Evolutionary conservation across 2,888 invertebrate genomes (phyloP).

Genomic region (Xiphydria camelus): DNA sequence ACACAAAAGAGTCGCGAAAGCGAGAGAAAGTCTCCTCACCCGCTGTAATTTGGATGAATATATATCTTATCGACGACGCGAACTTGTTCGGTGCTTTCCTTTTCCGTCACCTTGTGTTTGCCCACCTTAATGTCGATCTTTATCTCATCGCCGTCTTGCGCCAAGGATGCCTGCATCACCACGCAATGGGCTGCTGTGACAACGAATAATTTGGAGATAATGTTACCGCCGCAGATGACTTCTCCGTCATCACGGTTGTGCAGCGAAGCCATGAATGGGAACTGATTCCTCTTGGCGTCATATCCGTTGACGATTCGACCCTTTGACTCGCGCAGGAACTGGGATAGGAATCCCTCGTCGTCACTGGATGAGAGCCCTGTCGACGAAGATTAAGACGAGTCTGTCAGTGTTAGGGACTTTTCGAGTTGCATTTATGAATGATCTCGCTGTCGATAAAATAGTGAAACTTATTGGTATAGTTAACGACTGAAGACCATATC

Average conservation of each 20-base stretch:
- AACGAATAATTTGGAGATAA: conserved; percentile 53
- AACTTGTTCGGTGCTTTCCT: conserved; percentile 50
- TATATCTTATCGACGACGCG: conserved; percentile 39
- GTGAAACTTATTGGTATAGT: too few relatives aligned
- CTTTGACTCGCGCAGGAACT: too few relatives aligned
- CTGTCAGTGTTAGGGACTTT: too few relatives aligned
- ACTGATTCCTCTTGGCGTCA: conserved; percentile 51
- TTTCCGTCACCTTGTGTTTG: conserved; percentile 57
- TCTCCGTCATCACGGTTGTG: too few relatives aligned
- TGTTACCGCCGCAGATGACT: conserved; percentile 59
- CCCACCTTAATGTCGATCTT: conserved; percentile 64
- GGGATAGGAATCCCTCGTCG: too few relatives aligned
- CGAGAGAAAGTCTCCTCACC: conserved; percentile 21
- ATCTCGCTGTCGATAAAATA: too few relatives aligned
- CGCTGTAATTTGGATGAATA: conserved; percentile 44
- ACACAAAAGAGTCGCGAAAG: too few relatives aligned
- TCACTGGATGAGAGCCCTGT: too few relatives aligned
- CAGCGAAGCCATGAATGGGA: conserved; percentile 59
- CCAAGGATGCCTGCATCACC: conserved; percentile 36
- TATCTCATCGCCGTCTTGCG: conserved; percentile 39
- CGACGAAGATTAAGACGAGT: too few relatives aligned
- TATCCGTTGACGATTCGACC: conserved; percentile 37
- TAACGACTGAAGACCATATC: too few relatives aligned
- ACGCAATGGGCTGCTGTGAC: conserved; percentile 58
- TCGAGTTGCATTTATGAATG: too few relatives aligned